phyloP scores from a whole-genome alignment of 2,113 vertebrate species.

The Climacteris rufus region DNA sequence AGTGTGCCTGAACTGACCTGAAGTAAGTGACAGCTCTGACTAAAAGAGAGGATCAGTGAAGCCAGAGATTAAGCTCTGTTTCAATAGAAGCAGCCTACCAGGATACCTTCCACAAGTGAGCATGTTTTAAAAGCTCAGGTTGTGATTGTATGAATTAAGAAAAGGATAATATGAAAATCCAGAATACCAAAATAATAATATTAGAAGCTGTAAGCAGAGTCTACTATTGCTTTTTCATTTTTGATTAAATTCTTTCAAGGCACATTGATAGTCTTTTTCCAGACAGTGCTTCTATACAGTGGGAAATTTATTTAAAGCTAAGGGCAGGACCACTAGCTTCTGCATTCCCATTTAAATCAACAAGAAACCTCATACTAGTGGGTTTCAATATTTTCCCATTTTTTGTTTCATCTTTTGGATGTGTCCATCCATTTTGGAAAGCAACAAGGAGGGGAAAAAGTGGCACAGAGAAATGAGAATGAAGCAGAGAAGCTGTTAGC shows the following conservation, averaged over 20 bases:
- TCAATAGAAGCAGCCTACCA: background rate
- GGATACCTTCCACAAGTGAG: background rate
- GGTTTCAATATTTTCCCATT: background rate
- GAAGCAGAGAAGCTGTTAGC: background rate
- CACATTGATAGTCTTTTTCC: background rate
- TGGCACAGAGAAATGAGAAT: background rate
- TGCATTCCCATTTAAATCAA: background rate
- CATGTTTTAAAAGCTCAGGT: background rate
- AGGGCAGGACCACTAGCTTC: background rate
- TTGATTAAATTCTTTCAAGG: background rate
- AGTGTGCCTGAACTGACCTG: slow-evolving; percentile 41
- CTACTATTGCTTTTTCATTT: background rate
- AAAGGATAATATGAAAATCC: background rate
- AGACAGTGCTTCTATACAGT: background rate
- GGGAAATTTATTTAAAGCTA: background rate
- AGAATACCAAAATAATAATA: background rate
- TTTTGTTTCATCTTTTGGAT: background rate
- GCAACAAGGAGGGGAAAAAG: background rate
- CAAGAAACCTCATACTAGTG: background rate
- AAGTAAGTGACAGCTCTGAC: slow-evolving; percentile 53
- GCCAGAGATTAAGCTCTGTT: slow-evolving; percentile 56
- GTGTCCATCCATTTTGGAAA: rapidly evolving
- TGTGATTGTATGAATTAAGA: background rate
- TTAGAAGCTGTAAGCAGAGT: background rate
- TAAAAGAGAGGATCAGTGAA: slow-evolving; percentile 31